Evolutionary conservation across 1,140 invertebrate genomes (phyloP), one percentile per base, ranked within the genome.

Genomic region (Sycophila sp.): DNA sequence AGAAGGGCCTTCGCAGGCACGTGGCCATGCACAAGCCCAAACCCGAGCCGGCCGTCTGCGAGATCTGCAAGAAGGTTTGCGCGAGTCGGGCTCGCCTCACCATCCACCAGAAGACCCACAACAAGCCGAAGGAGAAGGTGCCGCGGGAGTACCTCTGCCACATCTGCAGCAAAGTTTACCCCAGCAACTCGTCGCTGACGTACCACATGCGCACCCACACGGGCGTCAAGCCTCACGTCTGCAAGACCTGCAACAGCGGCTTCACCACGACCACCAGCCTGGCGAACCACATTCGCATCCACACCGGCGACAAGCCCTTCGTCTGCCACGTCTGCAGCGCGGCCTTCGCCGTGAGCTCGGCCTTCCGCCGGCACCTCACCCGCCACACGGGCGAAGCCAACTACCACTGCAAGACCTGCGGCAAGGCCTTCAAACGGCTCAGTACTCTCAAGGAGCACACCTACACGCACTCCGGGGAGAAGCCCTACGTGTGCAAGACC

Each of bases 401-500:
- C 24, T 87, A 87, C 70, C 81, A 87, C 2, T 92, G 91, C 68
- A 86, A 87, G 38, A 87, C 88, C 1, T 92, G 91, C 66, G 89
- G 89, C 1, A 90, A 89, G 76, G 90, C 90, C 0, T 92, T 91
- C 75, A 90, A 90, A 40, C 85, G 90, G 56, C 86, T 87, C 2
- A 88, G 88, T 51, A 91, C 91, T 34, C 81, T 80, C 79, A 86
- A 80, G 75, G 88, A 88, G 64, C 89, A 89, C 72, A 88, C 88
- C 65, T 84, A 88, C 26, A 89, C 87, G 5, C 88, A 89, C 72
- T 88, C 88, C 2, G 88, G 88, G 7, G 87, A 89, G 76, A 89
- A 88, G 68, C 88, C 88, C 4, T 89, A 89, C 66, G 82, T 87
- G 8, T 89, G 88, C 75, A 88, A 88, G 49, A 85, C 88, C 3